A percentile compares a stretch with the other conserved stretches of the same genome.
Conservation (phyloP, 2,113 vertebrate species). For the Riparia riparia region DNA sequence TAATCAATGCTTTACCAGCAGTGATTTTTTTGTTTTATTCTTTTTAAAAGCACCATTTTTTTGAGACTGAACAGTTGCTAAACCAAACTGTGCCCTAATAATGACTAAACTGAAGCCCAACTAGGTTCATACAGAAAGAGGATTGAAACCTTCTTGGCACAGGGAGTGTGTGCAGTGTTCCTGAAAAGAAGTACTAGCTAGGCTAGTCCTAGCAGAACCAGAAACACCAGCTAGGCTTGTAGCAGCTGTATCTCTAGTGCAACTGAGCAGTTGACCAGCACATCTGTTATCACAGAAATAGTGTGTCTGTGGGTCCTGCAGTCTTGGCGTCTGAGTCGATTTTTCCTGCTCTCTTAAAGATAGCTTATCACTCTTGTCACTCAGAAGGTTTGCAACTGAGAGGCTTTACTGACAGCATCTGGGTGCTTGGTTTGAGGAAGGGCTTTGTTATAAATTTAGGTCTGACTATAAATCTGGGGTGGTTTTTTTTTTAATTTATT, state of each 20-base stretch:
- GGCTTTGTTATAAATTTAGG: neutral
- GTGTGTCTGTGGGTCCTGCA: neutral
- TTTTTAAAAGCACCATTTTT: neutral
- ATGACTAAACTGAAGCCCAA: neutral
- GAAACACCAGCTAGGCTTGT: neutral
- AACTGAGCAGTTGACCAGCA: neutral
- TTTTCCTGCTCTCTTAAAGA: neutral
- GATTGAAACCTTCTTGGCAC: neutral
- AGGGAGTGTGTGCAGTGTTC: neutral
- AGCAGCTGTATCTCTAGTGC: neutral
- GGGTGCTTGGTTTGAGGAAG: neutral
- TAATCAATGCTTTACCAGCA: neutral
- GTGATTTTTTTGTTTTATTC: neutral
- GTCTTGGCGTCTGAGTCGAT: accelerated
- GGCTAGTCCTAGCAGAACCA: neutral
- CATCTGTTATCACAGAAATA: neutral
- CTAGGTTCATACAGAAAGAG: neutral
- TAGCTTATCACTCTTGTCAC: neutral
- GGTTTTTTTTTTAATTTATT: neutral
- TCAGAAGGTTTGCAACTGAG: neutral
- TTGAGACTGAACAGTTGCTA: neutral
- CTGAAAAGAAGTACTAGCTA: neutral
- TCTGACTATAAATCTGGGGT: neutral
- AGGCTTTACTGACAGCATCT: neutral
- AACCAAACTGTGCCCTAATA: neutral